Evolutionary conservation across 2,113 vertebrate species (phyloP).

Genomic region (Hemicordylus capensis): DNA sequence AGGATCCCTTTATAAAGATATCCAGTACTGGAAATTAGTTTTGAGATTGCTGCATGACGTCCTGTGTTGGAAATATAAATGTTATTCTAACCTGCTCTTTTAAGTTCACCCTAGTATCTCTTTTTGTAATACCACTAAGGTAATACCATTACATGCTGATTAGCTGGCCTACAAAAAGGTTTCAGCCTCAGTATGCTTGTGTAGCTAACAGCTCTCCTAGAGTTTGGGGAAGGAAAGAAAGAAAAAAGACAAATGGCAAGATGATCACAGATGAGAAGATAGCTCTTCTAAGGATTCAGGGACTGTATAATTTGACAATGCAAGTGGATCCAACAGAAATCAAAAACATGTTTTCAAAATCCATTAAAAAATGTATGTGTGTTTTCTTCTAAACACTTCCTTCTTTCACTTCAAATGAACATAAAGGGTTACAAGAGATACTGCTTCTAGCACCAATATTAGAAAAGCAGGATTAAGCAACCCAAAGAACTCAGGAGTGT

Average conservation of each 20-base stretch:
- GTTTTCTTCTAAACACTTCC: neutral
- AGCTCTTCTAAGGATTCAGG: neutral
- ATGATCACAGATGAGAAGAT: neutral
- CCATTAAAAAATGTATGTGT: too few relatives aligned
- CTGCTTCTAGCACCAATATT: neutral
- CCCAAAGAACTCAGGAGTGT: neutral
- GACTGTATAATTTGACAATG: too few relatives aligned
- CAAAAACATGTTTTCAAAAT: too few relatives aligned
- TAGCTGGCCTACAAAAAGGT: neutral
- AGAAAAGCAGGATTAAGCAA: neutral
- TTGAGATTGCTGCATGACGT: neutral
- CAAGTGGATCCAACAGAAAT: neutral
- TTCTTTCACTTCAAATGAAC: too few relatives aligned
- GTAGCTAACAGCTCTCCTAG: neutral
- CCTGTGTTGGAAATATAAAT: neutral
- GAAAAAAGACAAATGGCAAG: neutral
- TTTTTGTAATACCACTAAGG: neutral
- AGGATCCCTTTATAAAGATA: accelerated
- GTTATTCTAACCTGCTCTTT: neutral
- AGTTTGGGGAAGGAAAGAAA: too few relatives aligned
- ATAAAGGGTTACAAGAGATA: too few relatives aligned
- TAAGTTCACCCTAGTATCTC: neutral
- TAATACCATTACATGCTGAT: neutral
- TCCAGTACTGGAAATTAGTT: neutral
- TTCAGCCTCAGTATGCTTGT: neutral